Evolutionary conservation across 2,113 vertebrate species (phyloP).

Genomic region (Sisor rabdophorus): DNA sequence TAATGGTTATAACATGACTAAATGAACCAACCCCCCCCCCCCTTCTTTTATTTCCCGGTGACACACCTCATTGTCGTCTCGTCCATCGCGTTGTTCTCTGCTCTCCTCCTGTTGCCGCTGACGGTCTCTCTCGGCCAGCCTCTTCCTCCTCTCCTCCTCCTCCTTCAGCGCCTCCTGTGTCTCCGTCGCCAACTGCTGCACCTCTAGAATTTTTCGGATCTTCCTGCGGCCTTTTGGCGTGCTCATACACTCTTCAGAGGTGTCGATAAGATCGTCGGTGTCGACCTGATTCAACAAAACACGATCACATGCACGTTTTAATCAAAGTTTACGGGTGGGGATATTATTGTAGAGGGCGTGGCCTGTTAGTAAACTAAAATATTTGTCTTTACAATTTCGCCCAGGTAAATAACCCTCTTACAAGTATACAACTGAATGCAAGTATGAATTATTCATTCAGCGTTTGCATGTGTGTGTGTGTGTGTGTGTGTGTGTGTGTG

Average conservation of each 20-base stretch:
- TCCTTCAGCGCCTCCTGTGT: constrained; percentile 91
- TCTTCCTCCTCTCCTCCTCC: constrained; percentile 87
- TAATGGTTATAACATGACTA: neutral
- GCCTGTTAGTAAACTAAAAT: neutral
- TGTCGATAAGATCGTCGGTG: neutral
- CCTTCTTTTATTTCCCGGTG: neutral
- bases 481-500: too few relatives aligned
- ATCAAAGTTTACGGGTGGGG: neutral
- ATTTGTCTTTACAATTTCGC: neutral
- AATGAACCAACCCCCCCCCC: too few relatives aligned
- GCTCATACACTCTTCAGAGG: constrained; percentile 57
- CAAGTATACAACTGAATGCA: neutral
- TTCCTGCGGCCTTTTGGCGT: constrained; percentile 89
- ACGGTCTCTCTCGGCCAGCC: constrained; percentile 83
- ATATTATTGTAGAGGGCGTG: neutral
- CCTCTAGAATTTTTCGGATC: constrained; percentile 90
- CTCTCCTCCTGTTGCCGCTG: constrained; percentile 77
- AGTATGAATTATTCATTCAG: neutral
- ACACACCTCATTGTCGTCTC: constrained; percentile 36
- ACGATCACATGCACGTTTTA: neutral
- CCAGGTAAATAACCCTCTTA: neutral
- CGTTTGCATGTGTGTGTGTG: too few relatives aligned
- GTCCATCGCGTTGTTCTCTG: constrained; percentile 70
- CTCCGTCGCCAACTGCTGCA: constrained; percentile 82
- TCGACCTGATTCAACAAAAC: neutral